Evolutionary conservation across 2,797 vertebrate genomes (phyloP).

Genomic region (Mus spretus): DNA sequence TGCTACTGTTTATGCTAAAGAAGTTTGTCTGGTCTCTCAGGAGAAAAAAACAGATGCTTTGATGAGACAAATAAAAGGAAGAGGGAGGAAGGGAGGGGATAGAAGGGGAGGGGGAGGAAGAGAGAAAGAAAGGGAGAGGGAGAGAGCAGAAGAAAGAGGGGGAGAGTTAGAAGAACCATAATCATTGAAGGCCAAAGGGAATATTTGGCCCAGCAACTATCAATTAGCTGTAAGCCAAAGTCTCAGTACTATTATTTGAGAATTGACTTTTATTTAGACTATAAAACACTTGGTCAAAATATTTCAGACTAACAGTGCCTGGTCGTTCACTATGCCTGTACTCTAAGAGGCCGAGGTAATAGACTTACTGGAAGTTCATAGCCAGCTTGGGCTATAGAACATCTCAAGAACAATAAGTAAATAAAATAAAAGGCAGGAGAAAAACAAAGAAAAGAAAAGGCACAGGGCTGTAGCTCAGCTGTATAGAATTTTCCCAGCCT

Average conservation of each 20-base stretch:
- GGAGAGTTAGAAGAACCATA: neutral
- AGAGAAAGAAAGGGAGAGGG: neutral
- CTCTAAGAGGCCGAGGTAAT: neutral
- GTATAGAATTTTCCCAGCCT: neutral
- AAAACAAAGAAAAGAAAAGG: neutral
- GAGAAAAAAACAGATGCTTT: neutral
- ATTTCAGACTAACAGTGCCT: neutral
- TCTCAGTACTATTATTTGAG: constrained; percentile 46
- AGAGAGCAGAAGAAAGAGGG: too few relatives aligned
- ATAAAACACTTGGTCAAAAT: constrained; percentile 1
- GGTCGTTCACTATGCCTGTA: neutral
- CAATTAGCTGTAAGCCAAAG: constrained; percentile 19
- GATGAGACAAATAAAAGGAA: neutral
- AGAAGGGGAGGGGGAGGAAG: neutral
- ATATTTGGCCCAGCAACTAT: constrained; percentile 25
- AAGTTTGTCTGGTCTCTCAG: constrained; percentile 32
- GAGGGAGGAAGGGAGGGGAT: neutral
- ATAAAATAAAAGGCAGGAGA: neutral
- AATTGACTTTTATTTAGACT: constrained; percentile 69
- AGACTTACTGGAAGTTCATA: neutral
- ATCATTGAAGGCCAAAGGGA: neutral
- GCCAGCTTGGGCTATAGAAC: neutral
- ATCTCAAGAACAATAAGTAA: neutral
- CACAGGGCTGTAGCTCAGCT: neutral
- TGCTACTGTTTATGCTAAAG: constrained; percentile 1